Evolutionary conservation across 1,140 invertebrate genomes (phyloP).

Genomic region (Panonychus citri): DNA sequence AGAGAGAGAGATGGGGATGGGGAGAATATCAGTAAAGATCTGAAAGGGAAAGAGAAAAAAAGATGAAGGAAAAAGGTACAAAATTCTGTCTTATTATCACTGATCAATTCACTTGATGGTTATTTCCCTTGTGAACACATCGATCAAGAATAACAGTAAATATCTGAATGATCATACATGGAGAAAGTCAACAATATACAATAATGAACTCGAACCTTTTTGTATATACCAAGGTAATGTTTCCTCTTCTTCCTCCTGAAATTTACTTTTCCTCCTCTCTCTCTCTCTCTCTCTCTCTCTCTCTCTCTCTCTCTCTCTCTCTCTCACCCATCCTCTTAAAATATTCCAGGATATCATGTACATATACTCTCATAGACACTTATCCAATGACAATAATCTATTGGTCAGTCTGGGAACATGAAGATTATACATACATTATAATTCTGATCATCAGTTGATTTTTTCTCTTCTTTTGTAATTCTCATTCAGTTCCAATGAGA

Average conservation of each 20-base stretch:
- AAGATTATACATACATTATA: not conserved
- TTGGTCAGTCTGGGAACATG: not conserved
- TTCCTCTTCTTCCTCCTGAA: not conserved
- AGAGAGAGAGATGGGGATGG: not conserved
- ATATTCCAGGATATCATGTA: not conserved
- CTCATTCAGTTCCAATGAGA: too few relatives aligned
- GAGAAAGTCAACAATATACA: not conserved
- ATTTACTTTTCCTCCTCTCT: not conserved
- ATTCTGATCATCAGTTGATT: not conserved
- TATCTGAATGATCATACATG: not conserved
- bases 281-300: not conserved
- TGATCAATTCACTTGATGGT: not conserved
- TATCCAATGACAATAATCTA: not conserved
- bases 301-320: not conserved
- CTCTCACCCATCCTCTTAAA: not conserved
- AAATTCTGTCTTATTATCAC: not conserved
- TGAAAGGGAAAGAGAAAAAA: not conserved
- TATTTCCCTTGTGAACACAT: not conserved
- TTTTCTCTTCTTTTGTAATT: not conserved
- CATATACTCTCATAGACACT: not conserved
- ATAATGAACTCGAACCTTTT: not conserved
- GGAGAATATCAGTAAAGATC: not conserved
- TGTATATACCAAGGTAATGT: not conserved
- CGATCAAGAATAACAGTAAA: not conserved
- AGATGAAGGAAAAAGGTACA: not conserved